A percentile compares a stretch with the other conserved stretches of the same genome.
These are phyloP conservation scores for Chymomyza amoena DNA, from an alignment of 2,888 invertebrate genomes.

Conservation along the genomic window DNA sequence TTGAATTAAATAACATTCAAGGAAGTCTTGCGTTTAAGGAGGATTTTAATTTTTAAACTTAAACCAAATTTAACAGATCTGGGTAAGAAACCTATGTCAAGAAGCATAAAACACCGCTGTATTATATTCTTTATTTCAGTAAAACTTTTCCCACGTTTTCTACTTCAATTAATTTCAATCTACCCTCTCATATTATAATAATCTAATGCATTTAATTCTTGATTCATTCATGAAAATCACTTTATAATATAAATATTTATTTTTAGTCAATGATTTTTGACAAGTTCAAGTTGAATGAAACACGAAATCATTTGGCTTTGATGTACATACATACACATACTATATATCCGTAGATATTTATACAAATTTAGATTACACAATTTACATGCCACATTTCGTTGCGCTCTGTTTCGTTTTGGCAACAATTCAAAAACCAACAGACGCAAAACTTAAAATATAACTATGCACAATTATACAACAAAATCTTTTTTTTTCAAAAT, in stretches of 20 bases:
- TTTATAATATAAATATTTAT: not conserved
- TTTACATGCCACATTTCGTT: not conserved
- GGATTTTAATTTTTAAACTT: too few relatives aligned
- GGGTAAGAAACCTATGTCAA: too few relatives aligned
- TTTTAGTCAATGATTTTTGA: conserved; percentile 41
- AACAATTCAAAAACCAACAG: not conserved
- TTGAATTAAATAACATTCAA: too few relatives aligned
- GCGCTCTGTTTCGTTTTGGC: not conserved
- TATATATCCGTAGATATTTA: not conserved
- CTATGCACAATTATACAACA: not conserved
- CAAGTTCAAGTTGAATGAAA: conserved; percentile 71
- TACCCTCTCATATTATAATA: conserved; percentile 5
- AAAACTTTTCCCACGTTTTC: too few relatives aligned
- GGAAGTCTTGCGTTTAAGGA: too few relatives aligned
- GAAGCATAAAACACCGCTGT: too few relatives aligned
- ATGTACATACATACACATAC: not conserved
- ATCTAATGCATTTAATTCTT: conserved; percentile 57
- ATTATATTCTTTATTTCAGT: too few relatives aligned
- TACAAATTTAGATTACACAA: not conserved
- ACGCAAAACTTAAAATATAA: not conserved
- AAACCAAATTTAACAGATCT: too few relatives aligned
- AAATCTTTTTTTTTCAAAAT: not conserved
- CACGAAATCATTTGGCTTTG: conserved; percentile 1
- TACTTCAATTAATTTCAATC: not conserved
- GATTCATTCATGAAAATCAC: not conserved